A percentile compares a stretch with the other conserved stretches of the same genome.
Conservation (phyloP, 2,888 invertebrate species). For the Amphipoea oculea region DNA sequence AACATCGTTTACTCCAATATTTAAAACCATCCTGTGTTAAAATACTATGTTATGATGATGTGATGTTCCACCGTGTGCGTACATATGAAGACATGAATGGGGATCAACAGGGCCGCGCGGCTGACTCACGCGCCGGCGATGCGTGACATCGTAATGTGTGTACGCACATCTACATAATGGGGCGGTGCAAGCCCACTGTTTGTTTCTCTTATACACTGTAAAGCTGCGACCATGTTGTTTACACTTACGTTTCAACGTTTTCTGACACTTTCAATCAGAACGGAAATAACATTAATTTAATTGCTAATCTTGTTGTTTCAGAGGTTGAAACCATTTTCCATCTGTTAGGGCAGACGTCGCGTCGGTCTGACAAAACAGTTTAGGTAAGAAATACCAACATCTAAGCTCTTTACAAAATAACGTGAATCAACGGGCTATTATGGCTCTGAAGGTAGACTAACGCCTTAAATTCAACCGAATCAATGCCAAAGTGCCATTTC, state of each 20-base stretch:
- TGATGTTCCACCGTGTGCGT: slow-evolving; percentile 14
- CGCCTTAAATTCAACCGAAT: background rate
- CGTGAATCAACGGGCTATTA: background rate
- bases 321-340: background rate
- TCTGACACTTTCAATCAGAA: background rate
- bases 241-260: background rate
- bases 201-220: slow-evolving; percentile 35
- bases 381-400: background rate
- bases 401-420: background rate
- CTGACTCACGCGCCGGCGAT: slow-evolving; percentile 39
- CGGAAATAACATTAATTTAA: background rate
- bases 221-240: slow-evolving; percentile 22
- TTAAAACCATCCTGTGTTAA: slow-evolving; percentile 2
- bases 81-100: slow-evolving; percentile 50
- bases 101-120: slow-evolving; percentile 9
- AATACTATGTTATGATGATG: slow-evolving; percentile 15
- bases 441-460: background rate
- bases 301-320: background rate
- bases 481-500: background rate
- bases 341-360: background rate
- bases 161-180: slow-evolving; percentile 34
- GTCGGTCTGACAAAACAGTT: background rate
- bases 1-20: background rate
- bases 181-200: slow-evolving; percentile 17
- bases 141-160: slow-evolving; percentile 41